A percentile compares a stretch with the other conserved stretches of the same genome.
Conservation (phyloP, 2,113 vertebrate species). For the Elgaria multicarinata region DNA sequence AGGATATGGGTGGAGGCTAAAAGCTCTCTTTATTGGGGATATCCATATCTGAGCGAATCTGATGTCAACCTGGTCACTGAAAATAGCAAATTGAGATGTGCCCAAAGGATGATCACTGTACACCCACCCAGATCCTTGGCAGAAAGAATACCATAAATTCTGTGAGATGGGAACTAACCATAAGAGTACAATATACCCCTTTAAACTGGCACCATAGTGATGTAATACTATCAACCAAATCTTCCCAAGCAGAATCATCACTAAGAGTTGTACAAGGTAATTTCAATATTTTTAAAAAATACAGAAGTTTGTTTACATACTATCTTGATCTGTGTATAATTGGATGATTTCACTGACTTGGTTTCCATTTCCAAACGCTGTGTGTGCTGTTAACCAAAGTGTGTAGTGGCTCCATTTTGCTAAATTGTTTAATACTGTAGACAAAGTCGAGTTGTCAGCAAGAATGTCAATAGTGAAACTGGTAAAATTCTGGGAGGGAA, state of each 20-base stretch:
- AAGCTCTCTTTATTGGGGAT: background rate
- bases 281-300: constrained; percentile 30
- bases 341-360: constrained; percentile 80
- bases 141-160: background rate
- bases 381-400: constrained; percentile 83
- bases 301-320: constrained; percentile 74
- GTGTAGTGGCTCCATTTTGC: constrained; percentile 81
- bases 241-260: background rate
- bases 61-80: background rate
- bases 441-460: constrained; percentile 56
- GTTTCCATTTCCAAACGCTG: constrained; percentile 80
- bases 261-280: constrained; percentile 15
- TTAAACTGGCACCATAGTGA: background rate
- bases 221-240: background rate
- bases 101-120: background rate
- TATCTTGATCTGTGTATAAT: constrained; percentile 82
- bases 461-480: constrained; percentile 59
- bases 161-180: background rate
- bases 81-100: background rate
- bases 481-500: constrained; percentile 77
- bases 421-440: constrained; percentile 75
- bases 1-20: background rate
- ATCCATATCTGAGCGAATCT: background rate
- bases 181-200: background rate
- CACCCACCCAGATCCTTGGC: background rate